These are phyloP conservation scores for Brachionus calyciflorus DNA, from an alignment of 1,140 invertebrate species.

Conservation along the genomic window DNA sequence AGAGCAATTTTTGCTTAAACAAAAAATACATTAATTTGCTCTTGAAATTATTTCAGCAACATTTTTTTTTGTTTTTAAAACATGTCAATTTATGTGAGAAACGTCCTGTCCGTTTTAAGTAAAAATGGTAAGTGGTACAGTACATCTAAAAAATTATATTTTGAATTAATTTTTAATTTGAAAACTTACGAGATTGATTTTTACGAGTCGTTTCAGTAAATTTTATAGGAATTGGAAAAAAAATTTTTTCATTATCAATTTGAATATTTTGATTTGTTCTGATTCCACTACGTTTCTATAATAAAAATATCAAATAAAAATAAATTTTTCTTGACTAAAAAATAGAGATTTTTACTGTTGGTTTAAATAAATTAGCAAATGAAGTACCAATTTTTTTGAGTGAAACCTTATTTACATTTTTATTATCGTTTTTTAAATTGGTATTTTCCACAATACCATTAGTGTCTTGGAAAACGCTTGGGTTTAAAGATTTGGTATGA, in stretches of 20 bases:
- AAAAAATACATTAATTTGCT: too few species aligned
- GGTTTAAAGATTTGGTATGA: not conserved
- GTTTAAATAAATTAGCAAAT: not conserved
- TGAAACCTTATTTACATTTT: not conserved
- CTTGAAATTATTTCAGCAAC: too few species aligned
- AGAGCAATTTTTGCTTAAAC: too few species aligned
- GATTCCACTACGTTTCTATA: not conserved
- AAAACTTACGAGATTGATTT: not conserved
- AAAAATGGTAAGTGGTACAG: too few species aligned
- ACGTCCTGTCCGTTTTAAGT: too few species aligned
- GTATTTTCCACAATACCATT: too few species aligned
- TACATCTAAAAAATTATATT: too few species aligned
- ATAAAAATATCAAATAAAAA: not conserved
- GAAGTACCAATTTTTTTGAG: constrained; percentile 24
- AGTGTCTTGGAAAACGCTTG: too few species aligned
- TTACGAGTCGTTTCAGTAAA: not conserved
- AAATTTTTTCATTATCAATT: constrained; percentile 27
- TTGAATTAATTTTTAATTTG: too few species aligned
- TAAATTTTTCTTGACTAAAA: not conserved
- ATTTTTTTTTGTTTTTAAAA: too few species aligned
- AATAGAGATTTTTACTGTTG: not conserved
- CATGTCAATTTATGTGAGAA: too few species aligned
- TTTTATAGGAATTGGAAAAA: not conserved
- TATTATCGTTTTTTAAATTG: too few species aligned
- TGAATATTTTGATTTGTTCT: not conserved